A percentile compares a stretch with the other conserved stretches of the same genome.
These are phyloP conservation scores for Rhamphomyia laevipes DNA, from an alignment of 2,888 invertebrate species.

Conservation along the genomic window DNA sequence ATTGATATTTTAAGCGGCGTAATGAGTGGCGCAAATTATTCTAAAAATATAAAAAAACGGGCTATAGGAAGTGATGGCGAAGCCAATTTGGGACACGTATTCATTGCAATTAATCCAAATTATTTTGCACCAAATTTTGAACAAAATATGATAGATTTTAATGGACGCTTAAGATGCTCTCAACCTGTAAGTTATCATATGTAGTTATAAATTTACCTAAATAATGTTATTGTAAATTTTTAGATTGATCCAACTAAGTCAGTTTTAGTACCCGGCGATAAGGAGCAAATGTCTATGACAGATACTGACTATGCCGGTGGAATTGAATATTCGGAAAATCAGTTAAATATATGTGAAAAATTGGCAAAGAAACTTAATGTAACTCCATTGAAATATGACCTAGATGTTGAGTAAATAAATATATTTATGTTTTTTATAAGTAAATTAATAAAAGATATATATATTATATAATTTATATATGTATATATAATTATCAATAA, in stretches of 20 bases:
- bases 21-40: conserved; percentile 46
- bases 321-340: conserved; percentile 64
- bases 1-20: conserved; percentile 86
- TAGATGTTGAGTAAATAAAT: no score
- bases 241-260: conserved; percentile 50
- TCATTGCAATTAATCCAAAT: conserved; percentile 73
- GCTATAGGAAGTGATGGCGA: conserved; percentile 44
- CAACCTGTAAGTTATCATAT: conserved; percentile 44
- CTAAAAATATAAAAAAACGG: conserved; percentile 59
- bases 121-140: conserved; percentile 72
- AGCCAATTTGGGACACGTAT: conserved; percentile 81
- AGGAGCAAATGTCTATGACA: conserved; percentile 57
- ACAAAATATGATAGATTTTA: conserved; percentile 57
- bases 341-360: conserved; percentile 52
- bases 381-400: conserved; percentile 30
- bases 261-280: conserved; percentile 78
- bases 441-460: no score
- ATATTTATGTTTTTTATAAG: no score
- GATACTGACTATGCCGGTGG: conserved; percentile 60
- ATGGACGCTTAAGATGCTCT: conserved; percentile 52
- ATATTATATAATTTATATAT: no score
- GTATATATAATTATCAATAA: no score
- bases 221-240: conserved; percentile 9
- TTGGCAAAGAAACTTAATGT: conserved; percentile 49
- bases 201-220: neutral